Evolutionary conservation across 1,140 invertebrate genomes (phyloP), one percentile per base, ranked within the genome.

Genomic region (Ceratosolen solmsi): DNA sequence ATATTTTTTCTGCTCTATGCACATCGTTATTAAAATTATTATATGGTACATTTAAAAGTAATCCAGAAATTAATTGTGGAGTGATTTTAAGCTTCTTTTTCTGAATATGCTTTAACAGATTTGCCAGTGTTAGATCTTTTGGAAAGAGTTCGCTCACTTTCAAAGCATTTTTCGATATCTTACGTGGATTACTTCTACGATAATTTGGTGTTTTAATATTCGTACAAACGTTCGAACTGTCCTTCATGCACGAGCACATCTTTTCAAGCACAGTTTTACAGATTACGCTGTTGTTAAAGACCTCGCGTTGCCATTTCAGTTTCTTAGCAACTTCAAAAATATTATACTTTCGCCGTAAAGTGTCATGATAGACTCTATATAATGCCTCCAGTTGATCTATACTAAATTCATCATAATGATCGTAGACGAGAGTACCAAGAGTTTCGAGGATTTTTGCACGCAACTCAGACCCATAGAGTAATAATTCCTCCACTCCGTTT

Each of bases 391-490:
- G 74, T 79, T 88, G 83, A 51, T 17, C 51, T 13, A 86, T 77
- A 11, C 74, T 80, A n/a, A 86, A 87, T 72, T 88, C 85, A 36
- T 88, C 86, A 71, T 88, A 88, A 51, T 82, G 79, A 15, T 86
- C 80, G 80, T 87, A 88, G 30, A 87, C 78, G 13, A 87, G 84
- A 1, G 73, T 77, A 17, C 87, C 87, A 41, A 88, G 85, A 2
- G 54, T 86, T 25, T 87, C 83, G 2, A 87, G 54, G 8, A 87
- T 85, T 38, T 85, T 81, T 25, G 38, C 36, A 49, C 87, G 83
- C 20, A 88, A 17, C 0, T 86, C 60, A 13, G 85, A 85, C 20
- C 84, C 85, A 41, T 82, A 85, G 2, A 83, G 46, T 17, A 88
- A 36, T 51, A 88, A 15, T 30, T 85, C 68, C 63, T 87, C 86